Percentiles rank a stretch among this genome's conserved stretches.
These are phyloP conservation scores for Melospiza melodia DNA, from an alignment of 2,113 vertebrate genomes.

Conservation along the genomic window DNA sequence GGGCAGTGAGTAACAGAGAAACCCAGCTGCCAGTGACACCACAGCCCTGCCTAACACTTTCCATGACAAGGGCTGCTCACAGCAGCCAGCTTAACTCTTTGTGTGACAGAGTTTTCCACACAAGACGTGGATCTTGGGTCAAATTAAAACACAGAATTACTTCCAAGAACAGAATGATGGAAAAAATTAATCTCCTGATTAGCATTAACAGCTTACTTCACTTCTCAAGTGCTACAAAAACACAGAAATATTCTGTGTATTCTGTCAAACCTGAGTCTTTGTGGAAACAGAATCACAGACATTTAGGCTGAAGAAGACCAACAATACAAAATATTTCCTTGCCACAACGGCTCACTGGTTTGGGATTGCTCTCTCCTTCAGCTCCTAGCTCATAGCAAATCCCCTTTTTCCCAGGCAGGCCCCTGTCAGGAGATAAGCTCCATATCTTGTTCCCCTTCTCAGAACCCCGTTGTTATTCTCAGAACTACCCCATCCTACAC, in stretches of 20 bases:
- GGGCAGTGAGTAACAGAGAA: conserved; percentile 42
- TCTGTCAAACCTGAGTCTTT: background rate
- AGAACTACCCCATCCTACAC: background rate
- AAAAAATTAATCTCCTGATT: background rate
- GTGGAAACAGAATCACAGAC: background rate
- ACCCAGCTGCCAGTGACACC: conserved; percentile 12
- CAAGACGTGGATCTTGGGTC: background rate
- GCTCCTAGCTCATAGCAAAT: background rate
- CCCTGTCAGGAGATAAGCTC: background rate
- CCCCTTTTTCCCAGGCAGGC: background rate
- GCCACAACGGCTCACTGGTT: background rate
- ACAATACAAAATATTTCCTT: background rate
- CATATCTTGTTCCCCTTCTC: background rate
- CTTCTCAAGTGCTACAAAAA: background rate
- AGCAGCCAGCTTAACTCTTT: conserved; percentile 2
- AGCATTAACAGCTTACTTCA: background rate
- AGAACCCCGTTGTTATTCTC: background rate
- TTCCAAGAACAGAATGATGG: background rate
- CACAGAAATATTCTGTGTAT: background rate
- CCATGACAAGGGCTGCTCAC: conserved; percentile 27
- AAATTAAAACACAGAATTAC: background rate
- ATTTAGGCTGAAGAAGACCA: background rate
- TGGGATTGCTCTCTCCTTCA: background rate
- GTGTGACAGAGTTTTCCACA: conserved; percentile 1
- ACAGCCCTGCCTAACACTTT: conserved; percentile 46